Evolutionary conservation across 2,113 vertebrate species (phyloP).

Genomic region (Phrynosoma blainvillii): DNA sequence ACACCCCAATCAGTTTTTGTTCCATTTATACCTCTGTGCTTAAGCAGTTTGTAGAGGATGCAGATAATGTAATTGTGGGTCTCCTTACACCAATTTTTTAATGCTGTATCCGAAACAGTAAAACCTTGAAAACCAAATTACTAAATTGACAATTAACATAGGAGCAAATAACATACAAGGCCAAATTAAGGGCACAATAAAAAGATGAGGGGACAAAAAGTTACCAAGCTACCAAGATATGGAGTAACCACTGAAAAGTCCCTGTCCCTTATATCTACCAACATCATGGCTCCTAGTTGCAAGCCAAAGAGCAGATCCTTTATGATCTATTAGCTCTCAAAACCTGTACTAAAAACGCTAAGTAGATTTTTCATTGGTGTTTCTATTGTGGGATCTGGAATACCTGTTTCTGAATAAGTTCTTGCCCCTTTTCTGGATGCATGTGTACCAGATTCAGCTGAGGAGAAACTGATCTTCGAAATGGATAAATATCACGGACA

Average conservation of each 20-base stretch:
- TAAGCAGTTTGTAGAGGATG: not conserved
- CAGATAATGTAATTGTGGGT: too few relatives aligned
- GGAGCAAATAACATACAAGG: not conserved
- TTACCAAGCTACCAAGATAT: not conserved
- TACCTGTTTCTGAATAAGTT: constrained; percentile 98
- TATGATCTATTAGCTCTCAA: too few relatives aligned
- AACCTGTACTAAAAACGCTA: too few relatives aligned
- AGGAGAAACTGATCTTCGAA: constrained; percentile 95
- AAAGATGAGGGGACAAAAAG: not conserved
- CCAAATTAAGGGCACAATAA: not conserved
- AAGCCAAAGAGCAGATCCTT: not conserved
- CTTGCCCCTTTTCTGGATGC: constrained; percentile 95
- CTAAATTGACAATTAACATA: not conserved
- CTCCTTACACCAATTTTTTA: not conserved
- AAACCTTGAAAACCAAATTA: not conserved
- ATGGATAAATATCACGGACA: constrained; percentile 97
- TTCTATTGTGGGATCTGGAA: not conserved
- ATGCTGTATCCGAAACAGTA: not conserved
- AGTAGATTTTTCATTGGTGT: not conserved
- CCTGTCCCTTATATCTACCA: not conserved
- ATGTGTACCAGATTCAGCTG: constrained; percentile 98
- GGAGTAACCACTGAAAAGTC: not conserved
- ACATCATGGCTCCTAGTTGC: not conserved
- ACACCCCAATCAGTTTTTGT: not conserved
- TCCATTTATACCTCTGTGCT: not conserved